Evolutionary conservation across 30 jellyfish, hydroid and myxozoan genomes (phyloP), one percentile per base, ranked within the genome.

Genomic region (Chironex yamaguchii): DNA sequence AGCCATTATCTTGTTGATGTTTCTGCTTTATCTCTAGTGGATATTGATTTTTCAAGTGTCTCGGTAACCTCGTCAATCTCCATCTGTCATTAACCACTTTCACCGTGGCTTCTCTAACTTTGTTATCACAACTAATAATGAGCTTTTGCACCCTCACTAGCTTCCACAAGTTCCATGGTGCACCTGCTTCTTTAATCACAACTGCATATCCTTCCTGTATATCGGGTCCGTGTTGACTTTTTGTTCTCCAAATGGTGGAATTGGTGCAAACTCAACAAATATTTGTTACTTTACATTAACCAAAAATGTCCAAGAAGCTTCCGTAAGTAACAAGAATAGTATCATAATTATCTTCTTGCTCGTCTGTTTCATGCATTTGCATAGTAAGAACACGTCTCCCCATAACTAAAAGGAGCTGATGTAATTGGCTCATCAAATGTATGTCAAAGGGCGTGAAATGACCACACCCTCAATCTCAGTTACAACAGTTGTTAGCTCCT

Each of bases 371-470:
- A 32, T 32, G 54, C 24, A 6, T 2, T 70, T 67, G 76, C 13
- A 29, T 21, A 3, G 84, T 70, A 70, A 70, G 84, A 11, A 70
- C 25, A n/a, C 80, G 66, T 24, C 80, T 66, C 67, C 80, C 80
- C 9, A 66, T 23, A 12, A 66, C 67, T 25, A n/a, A 66, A 65
- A 29, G 34, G 84, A 29, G 84, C 77, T 2, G 84, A 70, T 3
- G 84, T 70, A 2, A 70, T 2, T 2, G 76, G 84, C 29, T 70
- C 84, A 32, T 28, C n/a, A n/a, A n/a, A 70, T 4, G 36, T 70
- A 31, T 70, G 84, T 24, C 29, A 70, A 33, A 3, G 75, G 84
- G 22, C 84, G 22, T 70, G 84, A 70, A 33, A 32, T 70, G 4
- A 70, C 36, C 25, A 32, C 36, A 32, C 84, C 84, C 36, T 70